Evolutionary conservation across 2,113 vertebrate species (phyloP), one percentile per base, ranked within the genome.

Genomic region (Oreochromis niloticus): DNA sequence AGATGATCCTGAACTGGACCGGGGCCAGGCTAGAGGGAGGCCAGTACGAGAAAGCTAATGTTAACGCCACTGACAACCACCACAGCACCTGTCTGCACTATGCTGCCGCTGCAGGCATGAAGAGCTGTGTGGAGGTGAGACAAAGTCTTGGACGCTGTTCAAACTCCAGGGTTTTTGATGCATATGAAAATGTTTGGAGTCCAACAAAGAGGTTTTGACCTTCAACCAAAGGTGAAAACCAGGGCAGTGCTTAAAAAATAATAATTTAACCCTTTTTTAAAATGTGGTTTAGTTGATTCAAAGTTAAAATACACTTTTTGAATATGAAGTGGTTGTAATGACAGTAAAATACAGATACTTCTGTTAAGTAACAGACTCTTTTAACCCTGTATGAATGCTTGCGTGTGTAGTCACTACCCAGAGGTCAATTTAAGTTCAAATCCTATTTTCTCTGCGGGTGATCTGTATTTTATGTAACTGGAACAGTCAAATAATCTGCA

Each of bases 1-100:
- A 96, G 95, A 94, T 95, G 94, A 94, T 95, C 82, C 89, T 96
- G 32, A 95, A 94, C 91, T 96, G 95, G 95, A 95, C 95, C 1
- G 95, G 95, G 5, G 95, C 95, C 87, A 88, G 95, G 52, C 89
- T 96, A 88, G 95, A 95, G 66, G 93, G 94, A 81, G 94, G 94
- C 85, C 94, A 95, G 91, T 96, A 95, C 1, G 95, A 96, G 91
- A 96, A 95, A 89, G 95, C 93, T 85, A 95, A 96, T 13, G 94
- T 96, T 89, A 96, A 95, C 24, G 89, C 94, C 71, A 96, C 94
- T 3, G 95, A 96, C 92, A 95, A 96, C 92, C 95, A 92, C 85
- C 93, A 88, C 91, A 95, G 94, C 92, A 94, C 94, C 82, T 96
- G 95, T 71, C 91, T 96, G 56, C 95, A 96, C 89, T 94, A 95